Conservation (phyloP, 2,797 vertebrate species). For the Enteromius radiatus region DNA sequence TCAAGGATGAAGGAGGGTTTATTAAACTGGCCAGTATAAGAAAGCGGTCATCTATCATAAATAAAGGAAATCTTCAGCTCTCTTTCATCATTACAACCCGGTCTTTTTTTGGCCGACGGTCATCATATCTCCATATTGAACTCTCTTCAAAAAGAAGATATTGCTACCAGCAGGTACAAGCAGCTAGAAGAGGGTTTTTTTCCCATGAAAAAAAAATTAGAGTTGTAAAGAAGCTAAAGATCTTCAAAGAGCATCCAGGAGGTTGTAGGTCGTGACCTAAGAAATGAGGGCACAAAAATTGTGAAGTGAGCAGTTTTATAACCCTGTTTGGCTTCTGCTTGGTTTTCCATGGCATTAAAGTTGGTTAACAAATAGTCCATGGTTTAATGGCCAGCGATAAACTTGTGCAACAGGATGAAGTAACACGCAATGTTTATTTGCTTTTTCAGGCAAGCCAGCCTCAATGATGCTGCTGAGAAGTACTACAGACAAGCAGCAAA, state of each 20-base stretch:
- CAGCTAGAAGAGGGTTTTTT: conserved; percentile 54
- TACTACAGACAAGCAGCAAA: conserved; percentile 93
- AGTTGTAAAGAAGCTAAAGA: conserved; percentile 10
- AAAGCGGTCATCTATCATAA: conserved; percentile 52
- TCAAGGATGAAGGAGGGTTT: conserved; percentile 33
- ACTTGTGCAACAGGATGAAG: conserved; percentile 59
- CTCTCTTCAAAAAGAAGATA: conserved; percentile 65
- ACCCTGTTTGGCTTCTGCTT: background rate
- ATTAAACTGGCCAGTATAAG: conserved; percentile 65
- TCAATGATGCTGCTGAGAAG: conserved; percentile 94
- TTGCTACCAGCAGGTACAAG: conserved; percentile 64
- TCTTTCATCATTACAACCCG: conserved; percentile 68
- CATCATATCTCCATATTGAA: conserved; percentile 65
- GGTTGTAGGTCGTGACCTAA: conserved; percentile 59
- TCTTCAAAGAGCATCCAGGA: conserved; percentile 40
- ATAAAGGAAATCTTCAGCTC: background rate
- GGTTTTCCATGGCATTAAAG: conserved; percentile 16
- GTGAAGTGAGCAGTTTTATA: conserved; percentile 12
- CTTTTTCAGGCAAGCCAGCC: conserved; percentile 91
- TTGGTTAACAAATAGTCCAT: conserved; percentile 26
- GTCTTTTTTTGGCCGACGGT: conserved; percentile 54
- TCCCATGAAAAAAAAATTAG: background rate
- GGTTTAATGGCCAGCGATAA: conserved; percentile 74
- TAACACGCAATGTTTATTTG: conserved; percentile 46
- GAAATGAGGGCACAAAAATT: conserved; percentile 45